Percentiles rank a stretch among this genome's conserved stretches.
These are phyloP conservation scores for Neostethus bicornis DNA, from an alignment of 2,797 vertebrate species.

Conservation along the genomic window DNA sequence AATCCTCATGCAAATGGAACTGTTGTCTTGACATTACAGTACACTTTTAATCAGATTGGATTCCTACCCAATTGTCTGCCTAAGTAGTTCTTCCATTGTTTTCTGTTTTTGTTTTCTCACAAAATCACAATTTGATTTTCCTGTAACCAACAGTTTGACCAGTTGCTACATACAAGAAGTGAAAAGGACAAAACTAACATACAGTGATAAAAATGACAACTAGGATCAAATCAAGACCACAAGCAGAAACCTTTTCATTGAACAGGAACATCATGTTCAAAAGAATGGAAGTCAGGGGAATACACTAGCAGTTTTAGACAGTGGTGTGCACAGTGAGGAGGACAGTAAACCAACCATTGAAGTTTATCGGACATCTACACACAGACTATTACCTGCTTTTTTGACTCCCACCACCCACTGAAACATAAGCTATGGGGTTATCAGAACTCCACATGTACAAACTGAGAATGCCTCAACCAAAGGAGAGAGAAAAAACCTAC, in stretches of 20 bases:
- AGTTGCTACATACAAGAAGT: neutral
- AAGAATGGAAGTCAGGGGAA: conserved; percentile 3
- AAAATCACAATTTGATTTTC: neutral
- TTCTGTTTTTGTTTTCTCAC: neutral
- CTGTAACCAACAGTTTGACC: neutral
- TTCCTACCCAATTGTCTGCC: too few relatives aligned
- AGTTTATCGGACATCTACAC: conserved; percentile 9
- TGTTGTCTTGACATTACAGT: neutral
- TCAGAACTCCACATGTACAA: neutral
- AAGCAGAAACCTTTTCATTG: conserved; percentile 1
- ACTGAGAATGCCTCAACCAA: conserved; percentile 1
- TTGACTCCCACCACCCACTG: conserved; percentile 5
- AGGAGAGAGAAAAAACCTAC: neutral
- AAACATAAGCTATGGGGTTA: neutral
- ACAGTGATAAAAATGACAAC: neutral
- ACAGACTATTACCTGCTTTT: conserved; percentile 2
- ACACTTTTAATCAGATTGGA: too few relatives aligned
- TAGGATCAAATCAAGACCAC: conserved; percentile 16
- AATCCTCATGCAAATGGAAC: neutral
- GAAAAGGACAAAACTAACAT: conserved; percentile 1
- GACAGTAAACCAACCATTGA: conserved; percentile 2
- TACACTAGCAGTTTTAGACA: conserved; percentile 9
- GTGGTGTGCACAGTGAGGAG: conserved; percentile 4
- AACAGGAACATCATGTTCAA: conserved; percentile 16
- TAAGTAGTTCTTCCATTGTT: too few relatives aligned